A percentile compares a stretch with the other conserved stretches of the same genome.
These are phyloP conservation scores for Acanthiza pusilla DNA, from an alignment of 2,797 vertebrate species.

Conservation along the genomic window DNA sequence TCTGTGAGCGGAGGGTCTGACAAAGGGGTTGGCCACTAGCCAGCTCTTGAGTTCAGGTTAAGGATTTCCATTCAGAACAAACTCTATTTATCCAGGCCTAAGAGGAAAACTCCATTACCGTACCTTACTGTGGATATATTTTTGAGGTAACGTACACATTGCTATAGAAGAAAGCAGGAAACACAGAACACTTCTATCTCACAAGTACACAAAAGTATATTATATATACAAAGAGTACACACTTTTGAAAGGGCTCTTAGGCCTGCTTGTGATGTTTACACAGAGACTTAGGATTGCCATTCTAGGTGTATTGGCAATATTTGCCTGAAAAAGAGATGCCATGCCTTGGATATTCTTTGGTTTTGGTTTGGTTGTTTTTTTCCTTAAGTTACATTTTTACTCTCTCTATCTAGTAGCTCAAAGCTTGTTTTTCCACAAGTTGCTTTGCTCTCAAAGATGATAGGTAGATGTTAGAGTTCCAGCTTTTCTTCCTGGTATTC, in stretches of 20 bases:
- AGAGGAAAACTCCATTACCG: neutral
- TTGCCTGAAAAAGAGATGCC: neutral
- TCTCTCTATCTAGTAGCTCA: conserved; percentile 19
- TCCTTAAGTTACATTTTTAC: neutral
- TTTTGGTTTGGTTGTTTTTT: neutral
- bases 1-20: neutral
- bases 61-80: neutral
- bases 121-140: neutral
- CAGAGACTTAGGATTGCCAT: neutral
- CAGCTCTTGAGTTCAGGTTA: neutral
- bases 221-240: conserved; percentile 48
- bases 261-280: conserved; percentile 33
- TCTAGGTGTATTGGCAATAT: neutral
- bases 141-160: neutral
- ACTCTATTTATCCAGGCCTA: neutral
- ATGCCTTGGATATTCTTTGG: neutral
- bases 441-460: conserved; percentile 60
- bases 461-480: conserved; percentile 45
- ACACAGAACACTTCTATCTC: conserved; percentile 7
- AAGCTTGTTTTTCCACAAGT: conserved; percentile 32
- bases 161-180: conserved; percentile 6
- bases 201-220: conserved; percentile 32
- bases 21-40: neutral
- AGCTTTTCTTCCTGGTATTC: conserved; percentile 66
- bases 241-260: conserved; percentile 39